phyloP scores from a whole-genome alignment of 1,140 invertebrate genomes.

The Zaprionus tsacasi region DNA sequence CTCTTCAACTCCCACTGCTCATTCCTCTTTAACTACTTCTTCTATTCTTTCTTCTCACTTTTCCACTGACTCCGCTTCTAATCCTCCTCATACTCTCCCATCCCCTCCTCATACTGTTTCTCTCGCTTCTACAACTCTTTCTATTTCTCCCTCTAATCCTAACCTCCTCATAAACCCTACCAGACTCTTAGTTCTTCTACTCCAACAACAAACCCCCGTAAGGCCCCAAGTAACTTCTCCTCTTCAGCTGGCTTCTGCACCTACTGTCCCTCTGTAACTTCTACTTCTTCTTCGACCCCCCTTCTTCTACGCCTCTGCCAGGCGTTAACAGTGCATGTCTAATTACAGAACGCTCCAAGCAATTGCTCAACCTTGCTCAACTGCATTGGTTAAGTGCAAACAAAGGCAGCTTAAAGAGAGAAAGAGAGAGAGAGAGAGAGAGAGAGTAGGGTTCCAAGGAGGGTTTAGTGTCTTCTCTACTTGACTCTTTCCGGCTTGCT shows the following conservation, averaged over 20 bases:
- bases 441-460: background rate
- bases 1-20: too few relatives aligned
- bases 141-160: background rate
- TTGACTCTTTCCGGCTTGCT: background rate
- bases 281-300: too few relatives aligned
- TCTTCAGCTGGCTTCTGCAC: too few relatives aligned
- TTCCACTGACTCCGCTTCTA: background rate
- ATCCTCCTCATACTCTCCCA: background rate
- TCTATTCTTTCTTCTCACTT: background rate
- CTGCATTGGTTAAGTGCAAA: background rate
- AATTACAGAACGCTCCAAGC: slow-evolving; percentile 45
- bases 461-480: background rate
- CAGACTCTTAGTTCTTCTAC: background rate
- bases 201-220: background rate
- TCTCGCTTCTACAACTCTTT: background rate
- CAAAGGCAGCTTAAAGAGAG: background rate
- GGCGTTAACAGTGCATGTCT: slow-evolving; percentile 64
- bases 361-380: background rate
- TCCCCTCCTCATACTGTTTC: background rate
- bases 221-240: too few relatives aligned
- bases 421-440: background rate
- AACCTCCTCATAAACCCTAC: too few relatives aligned
- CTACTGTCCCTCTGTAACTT: background rate
- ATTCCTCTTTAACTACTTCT: too few relatives aligned
- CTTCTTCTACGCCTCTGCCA: background rate